Base-by-base conservation (phyloP, 2,113 vertebrate species). In the Myrmophylax atrothorax region DNA sequence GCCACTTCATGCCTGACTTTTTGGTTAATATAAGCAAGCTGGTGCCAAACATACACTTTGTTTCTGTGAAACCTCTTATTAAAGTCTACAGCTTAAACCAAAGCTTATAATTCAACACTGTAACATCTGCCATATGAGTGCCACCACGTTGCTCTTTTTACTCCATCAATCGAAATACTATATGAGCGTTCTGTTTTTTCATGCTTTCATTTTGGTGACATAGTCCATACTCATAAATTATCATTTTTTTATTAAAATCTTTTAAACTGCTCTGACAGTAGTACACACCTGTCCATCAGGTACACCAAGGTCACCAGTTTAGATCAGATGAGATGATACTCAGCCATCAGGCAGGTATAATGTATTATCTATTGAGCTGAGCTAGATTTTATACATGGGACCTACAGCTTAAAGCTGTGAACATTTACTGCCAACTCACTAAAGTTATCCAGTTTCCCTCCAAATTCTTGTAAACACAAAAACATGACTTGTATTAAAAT, bases 401-500 rank as follows among this genome's bases (percentile, higher is more conserved):
- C 28, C 37, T 52, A 25, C 15, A 90, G 16, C 7, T 68, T 80
- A 79, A 89, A 88, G 62, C 12, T 44, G 33, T 10, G 10, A 33
- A 14, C 7, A 18, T 64, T 75, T n/a, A 44, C 55, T 77, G 16
- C 16, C 40, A 83, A 18, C 17, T 47, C 33, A 37, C 10, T 42
- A 7, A 40, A 86, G 20, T 64, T 29, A 89, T 24, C 38, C 66
- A 87, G 14, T 42, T 84, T 62, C 83, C 69, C 79, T 88, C 79
- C 73, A 96, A 88, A 82, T 68, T 91, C 44, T 80, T 77, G 73
- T 76, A 73, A 97, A 93, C 14, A 93, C 17, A 96, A 72, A 55
- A 64, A 46, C n/a, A 64, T 63, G 84, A 94, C 49, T 88, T 95
- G 53, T 94, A 72, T 85, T 88, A 58, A 96, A 80, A 97, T 97